A percentile compares a stretch with the other conserved stretches of the same genome.
Evolutionary conservation across 2,113 vertebrate species (phyloP).

Genomic region (Passer domesticus): DNA sequence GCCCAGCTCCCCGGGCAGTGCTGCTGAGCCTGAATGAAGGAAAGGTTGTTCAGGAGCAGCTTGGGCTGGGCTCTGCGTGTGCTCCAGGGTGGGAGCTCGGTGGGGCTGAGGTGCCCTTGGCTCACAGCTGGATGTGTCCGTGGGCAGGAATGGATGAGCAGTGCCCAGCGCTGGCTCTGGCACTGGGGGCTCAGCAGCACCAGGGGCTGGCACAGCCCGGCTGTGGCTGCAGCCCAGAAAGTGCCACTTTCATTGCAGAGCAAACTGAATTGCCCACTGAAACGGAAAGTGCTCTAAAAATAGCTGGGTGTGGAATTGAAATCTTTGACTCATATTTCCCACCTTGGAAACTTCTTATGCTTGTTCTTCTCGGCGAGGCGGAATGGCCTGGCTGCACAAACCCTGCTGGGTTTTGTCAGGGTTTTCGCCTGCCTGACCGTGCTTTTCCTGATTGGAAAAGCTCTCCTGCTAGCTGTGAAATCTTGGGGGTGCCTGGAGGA

Average conservation of each 20-base stretch:
- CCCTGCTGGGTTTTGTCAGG: not conserved
- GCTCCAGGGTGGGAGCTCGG: not conserved
- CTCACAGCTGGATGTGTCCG: too few relatives aligned
- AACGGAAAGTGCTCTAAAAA: conserved; percentile 60
- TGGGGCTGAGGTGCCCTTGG: not conserved
- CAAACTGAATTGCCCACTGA: not conserved
- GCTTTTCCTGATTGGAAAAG: not conserved
- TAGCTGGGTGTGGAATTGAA: conserved; percentile 55
- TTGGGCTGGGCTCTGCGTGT: not conserved
- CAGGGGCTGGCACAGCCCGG: too few relatives aligned
- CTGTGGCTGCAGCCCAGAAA: not conserved
- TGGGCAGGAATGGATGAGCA: not conserved
- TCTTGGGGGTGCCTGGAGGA: fast-evolving
- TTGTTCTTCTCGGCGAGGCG: not conserved
- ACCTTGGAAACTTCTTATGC: conserved; percentile 43
- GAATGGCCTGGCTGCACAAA: not conserved
- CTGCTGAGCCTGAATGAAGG: not conserved
- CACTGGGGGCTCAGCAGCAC: not conserved
- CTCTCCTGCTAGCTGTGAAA: not conserved
- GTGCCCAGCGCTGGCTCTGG: not conserved
- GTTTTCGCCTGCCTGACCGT: fast-evolving
- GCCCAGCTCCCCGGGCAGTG: too few relatives aligned
- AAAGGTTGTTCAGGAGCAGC: not conserved
- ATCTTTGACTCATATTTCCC: conserved; percentile 62
- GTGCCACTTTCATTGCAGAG: not conserved